phyloP scores from a whole-genome alignment of 2,888 invertebrate genomes.

The Eucriotettix oculatus region DNA sequence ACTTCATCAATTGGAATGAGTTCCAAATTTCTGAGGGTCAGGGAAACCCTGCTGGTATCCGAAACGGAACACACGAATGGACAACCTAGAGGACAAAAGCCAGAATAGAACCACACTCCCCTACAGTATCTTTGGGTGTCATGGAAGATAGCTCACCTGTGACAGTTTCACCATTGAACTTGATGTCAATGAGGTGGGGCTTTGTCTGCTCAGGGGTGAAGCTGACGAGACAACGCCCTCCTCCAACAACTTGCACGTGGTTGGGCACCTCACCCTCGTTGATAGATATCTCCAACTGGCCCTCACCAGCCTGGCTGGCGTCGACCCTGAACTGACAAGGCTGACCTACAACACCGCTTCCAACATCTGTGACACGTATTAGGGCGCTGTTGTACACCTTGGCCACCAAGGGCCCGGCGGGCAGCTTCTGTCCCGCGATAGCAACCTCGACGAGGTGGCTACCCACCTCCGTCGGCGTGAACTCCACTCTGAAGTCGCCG shows the following conservation, averaged over 20 bases:
- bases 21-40: conserved; percentile 60
- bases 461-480: conserved; percentile 84
- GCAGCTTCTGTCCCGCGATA: conserved; percentile 77
- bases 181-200: conserved; percentile 85
- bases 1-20: conserved; percentile 70
- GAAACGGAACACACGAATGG: conserved; percentile 78
- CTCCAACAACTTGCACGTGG: conserved; percentile 88
- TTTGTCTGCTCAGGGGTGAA: conserved; percentile 86
- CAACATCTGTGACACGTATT: conserved; percentile 86
- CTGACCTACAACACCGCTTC: conserved; percentile 86
- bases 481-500: conserved; percentile 79
- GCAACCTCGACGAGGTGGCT: conserved; percentile 84
- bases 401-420: conserved; percentile 78
- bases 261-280: conserved; percentile 98
- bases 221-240: conserved; percentile 83
- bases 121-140: neutral
- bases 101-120: neutral
- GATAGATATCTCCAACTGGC: conserved; percentile 96
- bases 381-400: conserved; percentile 89
- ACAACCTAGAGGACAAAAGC: conserved; percentile 30
- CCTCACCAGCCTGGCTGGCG: conserved; percentile 96
- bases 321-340: conserved; percentile 96
- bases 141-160: conserved; percentile 33
- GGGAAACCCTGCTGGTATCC: conserved; percentile 57
- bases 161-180: conserved; percentile 89